Conservation (phyloP, 2,797 vertebrate species). For the Pempheris klunzingeri region DNA sequence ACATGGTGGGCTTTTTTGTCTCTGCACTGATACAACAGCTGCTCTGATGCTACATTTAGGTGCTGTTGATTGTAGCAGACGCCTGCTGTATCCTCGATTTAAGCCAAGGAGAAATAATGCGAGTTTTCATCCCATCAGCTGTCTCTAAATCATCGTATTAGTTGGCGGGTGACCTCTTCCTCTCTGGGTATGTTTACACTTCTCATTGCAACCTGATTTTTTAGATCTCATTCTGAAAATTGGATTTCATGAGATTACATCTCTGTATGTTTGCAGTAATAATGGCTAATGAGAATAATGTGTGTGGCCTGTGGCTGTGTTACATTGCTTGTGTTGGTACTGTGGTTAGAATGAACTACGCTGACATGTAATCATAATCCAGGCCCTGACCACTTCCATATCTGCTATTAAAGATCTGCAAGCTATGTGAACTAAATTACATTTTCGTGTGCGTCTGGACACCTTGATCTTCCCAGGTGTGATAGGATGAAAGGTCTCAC, state of each 20-base stretch:
- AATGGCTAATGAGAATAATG: slow-evolving; percentile 9
- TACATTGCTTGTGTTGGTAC: slow-evolving; percentile 1
- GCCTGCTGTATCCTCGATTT: slow-evolving; percentile 33
- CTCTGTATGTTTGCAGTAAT: slow-evolving; percentile 24
- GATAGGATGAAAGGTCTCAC: slow-evolving; percentile 44
- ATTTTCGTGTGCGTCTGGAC: slow-evolving; percentile 36
- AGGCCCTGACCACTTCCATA: slow-evolving; percentile 42
- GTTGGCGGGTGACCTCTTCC: slow-evolving; percentile 20
- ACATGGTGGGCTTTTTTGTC: slow-evolving; percentile 50
- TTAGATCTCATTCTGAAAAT: slow-evolving; percentile 21
- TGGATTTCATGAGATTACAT: slow-evolving; percentile 43
- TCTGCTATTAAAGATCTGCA: slow-evolving; percentile 62
- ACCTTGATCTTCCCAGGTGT: slow-evolving; percentile 28
- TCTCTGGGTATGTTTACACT: slow-evolving; percentile 25
- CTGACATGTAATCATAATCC: slow-evolving; percentile 46
- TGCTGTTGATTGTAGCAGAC: slow-evolving; percentile 42
- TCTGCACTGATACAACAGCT: slow-evolving; percentile 36
- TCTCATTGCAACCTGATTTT: slow-evolving; percentile 1
- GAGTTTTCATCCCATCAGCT: slow-evolving; percentile 43
- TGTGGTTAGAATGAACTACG: slow-evolving; percentile 23
- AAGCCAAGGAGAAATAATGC: slow-evolving; percentile 21
- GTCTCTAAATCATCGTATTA: slow-evolving; percentile 27
- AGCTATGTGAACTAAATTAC: slow-evolving; percentile 53
- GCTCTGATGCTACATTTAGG: slow-evolving; percentile 37
- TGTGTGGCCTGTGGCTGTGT: slow-evolving; percentile 14